Evolutionary conservation across 2,888 invertebrate genomes (phyloP), one percentile per base, ranked within the genome.

Genomic region (Oscheius sp.): DNA sequence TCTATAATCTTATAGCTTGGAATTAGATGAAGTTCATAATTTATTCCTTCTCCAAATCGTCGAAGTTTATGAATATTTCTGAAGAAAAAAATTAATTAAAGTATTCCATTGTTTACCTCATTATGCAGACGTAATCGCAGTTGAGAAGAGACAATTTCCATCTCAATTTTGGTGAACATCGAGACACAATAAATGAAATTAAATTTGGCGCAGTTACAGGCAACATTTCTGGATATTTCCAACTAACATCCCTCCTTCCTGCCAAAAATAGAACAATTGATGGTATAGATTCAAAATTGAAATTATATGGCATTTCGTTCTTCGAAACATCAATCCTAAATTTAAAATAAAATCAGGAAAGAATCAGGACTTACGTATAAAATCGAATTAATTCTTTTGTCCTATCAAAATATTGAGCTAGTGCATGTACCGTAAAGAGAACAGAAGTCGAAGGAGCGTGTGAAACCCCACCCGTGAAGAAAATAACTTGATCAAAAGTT

Each of bases 201-300:
- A 80, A 31, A 37, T 79, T 79, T 6, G 79, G 74, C n/a, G 72
- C 65, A 0, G 78, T 67, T 8, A 77, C 17, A 1, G 78, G 78
- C 45, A 77, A 52, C 2, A 48, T 65, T 12, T 64, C 53, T 10
- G 77, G 77, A 61, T 64, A 77, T 27, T 52, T 64, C 45, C 71
- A 55, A 17, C 67, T 63, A 37, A 74, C 55, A 25, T 65, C 53
- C 27, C 70, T 42, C 6, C 71, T 64, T 17, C 53, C 65, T 25
- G 65, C 23, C 5, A 78, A 76, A 42, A 78, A 75, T 65, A 78
- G 71, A 8, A 79, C 71, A 23, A 79, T 15, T 10, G 75, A 65
- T 12, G 78, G 78, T 1, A 78, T 52, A 4, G 58, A 37, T 20
- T 78, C 78, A 50, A 78, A 78, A 33, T 39, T 48, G 50, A 78